phyloP scores from a whole-genome alignment of 2,888 invertebrate species.

The Busseola fusca region DNA sequence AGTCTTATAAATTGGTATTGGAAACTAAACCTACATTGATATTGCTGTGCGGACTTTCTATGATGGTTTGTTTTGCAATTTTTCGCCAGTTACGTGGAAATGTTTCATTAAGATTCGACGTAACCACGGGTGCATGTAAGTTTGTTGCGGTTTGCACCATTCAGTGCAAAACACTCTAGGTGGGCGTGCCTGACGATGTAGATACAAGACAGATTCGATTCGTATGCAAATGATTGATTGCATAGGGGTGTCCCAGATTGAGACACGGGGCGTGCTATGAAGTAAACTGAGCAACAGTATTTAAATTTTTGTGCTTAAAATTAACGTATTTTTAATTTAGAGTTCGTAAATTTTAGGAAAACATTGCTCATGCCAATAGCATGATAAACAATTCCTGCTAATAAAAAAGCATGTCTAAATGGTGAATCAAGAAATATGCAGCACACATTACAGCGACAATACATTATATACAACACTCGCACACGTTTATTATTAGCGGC shows the following conservation, averaged over 20 bases:
- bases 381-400: conserved; percentile 35
- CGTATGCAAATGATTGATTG: conserved; percentile 25
- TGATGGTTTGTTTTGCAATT: neutral
- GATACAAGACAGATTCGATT: neutral
- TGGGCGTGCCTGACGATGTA: conserved; percentile 8
- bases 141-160: conserved; percentile 19
- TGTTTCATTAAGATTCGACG: conserved; percentile 11
- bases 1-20: neutral
- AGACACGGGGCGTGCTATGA: neutral
- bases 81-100: neutral
- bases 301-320: neutral
- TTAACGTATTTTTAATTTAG: neutral
- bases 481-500: conserved; percentile 81
- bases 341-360: neutral
- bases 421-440: conserved; percentile 72
- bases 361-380: neutral
- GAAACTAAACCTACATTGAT: neutral
- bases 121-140: conserved; percentile 14
- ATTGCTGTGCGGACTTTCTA: conserved; percentile 1
- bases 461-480: conserved; percentile 62
- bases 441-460: conserved; percentile 66
- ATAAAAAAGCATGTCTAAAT: conserved; percentile 63
- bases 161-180: conserved; percentile 25
- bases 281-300: neutral
- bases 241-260: conserved; percentile 7